These are phyloP conservation scores for Calidris pygmaea DNA, from an alignment of 2,113 vertebrate species.

Conservation along the genomic window DNA sequence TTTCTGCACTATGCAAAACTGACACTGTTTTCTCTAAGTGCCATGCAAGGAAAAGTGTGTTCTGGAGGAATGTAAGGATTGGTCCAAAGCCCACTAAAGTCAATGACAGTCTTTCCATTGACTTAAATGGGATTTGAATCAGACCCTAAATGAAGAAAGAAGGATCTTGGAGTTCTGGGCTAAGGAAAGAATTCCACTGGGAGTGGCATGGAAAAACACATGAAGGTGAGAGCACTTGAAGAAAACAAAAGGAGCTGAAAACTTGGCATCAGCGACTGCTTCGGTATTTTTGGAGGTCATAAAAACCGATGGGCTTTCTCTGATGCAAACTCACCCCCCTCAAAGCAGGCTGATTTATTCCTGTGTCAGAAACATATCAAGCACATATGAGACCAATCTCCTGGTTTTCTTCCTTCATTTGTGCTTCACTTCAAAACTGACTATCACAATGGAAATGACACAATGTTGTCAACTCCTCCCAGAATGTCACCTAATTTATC, in stretches of 20 bases:
- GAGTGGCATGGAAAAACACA: constrained; percentile 39
- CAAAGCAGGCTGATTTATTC: neutral
- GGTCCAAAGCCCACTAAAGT: constrained; percentile 24
- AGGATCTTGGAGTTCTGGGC: neutral
- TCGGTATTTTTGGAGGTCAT: neutral
- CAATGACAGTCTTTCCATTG: constrained; percentile 34
- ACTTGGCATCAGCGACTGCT: neutral
- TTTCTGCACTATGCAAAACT: neutral
- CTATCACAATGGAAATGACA: constrained; percentile 56
- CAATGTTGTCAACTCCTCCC: constrained; percentile 13
- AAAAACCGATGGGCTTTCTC: neutral
- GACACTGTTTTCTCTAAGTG: neutral
- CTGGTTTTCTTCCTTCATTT: neutral
- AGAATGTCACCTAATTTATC: constrained; percentile 51
- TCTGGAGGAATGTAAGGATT: neutral
- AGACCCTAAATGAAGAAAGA: constrained; percentile 18
- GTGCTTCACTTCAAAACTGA: neutral
- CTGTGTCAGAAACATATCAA: neutral
- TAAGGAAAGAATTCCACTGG: neutral
- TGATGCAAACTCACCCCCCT: neutral
- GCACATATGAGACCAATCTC: neutral
- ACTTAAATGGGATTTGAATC: constrained; percentile 11
- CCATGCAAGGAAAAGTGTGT: neutral
- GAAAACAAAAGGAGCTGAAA: constrained; percentile 31
- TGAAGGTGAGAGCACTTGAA: constrained; percentile 4